Percentiles rank a stretch among this genome's conserved stretches.
These are phyloP conservation scores for Haplotaxodon microlepis DNA, from an alignment of 2,113 vertebrate genomes.

Conservation along the genomic window DNA sequence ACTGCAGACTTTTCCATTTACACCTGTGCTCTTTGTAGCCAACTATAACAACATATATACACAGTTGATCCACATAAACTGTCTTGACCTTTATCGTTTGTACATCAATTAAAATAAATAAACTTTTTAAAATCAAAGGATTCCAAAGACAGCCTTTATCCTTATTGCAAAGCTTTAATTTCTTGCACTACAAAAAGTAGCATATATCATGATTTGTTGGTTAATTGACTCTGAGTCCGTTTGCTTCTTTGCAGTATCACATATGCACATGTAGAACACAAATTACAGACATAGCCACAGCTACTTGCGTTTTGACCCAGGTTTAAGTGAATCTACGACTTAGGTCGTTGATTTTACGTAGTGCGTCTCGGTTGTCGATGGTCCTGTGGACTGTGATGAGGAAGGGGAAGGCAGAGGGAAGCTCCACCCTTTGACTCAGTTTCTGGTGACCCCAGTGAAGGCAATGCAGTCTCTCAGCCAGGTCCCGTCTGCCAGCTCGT, in stretches of 20 bases:
- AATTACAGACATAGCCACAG: not conserved
- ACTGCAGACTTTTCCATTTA: not conserved
- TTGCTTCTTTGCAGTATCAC: not conserved
- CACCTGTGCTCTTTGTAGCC: not conserved
- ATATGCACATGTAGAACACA: not conserved
- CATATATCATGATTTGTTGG: not conserved
- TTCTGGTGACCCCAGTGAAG: constrained; percentile 74
- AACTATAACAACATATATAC: not conserved
- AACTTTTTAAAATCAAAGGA: not conserved
- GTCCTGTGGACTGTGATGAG: constrained; percentile 73
- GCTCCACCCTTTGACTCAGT: constrained; percentile 65
- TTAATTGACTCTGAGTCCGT: not conserved
- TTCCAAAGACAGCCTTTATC: not conserved
- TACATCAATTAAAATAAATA: not conserved
- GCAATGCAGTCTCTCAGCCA: constrained; percentile 67
- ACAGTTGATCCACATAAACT: not conserved
- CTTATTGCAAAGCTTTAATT: not conserved
- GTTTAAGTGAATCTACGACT: constrained; percentile 48
- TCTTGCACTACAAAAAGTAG: not conserved
- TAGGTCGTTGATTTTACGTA: constrained; percentile 71
- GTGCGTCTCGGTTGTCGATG: constrained; percentile 65
- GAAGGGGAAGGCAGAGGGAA: constrained; percentile 75
- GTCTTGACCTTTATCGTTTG: not conserved
- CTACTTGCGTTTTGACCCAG: not conserved
- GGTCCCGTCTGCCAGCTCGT: constrained; percentile 59